phyloP scores from a whole-genome alignment of 2,113 vertebrate genomes.

The Malurus elegans region DNA sequence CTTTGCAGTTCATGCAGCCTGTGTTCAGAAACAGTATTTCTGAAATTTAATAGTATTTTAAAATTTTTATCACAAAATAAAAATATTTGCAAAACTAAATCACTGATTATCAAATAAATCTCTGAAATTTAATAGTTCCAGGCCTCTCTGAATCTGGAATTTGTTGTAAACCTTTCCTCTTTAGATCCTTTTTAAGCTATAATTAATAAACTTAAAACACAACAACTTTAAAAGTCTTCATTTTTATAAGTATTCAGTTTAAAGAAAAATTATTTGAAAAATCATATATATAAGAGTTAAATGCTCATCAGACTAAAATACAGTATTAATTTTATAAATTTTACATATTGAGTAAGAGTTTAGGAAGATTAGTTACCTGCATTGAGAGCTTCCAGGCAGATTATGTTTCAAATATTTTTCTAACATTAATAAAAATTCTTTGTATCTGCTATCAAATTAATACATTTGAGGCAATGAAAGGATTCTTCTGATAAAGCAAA shows the following conservation, averaged over 20 bases:
- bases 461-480: not conserved
- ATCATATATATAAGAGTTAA: not conserved
- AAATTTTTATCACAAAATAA: not conserved
- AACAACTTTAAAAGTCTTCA: not conserved
- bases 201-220: not conserved
- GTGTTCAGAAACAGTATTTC: not conserved
- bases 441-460: not conserved
- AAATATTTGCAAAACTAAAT: not conserved
- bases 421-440: not conserved
- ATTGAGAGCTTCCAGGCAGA: not conserved
- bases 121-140: not conserved
- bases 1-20: not conserved
- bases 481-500: not conserved
- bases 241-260: not conserved
- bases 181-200: not conserved
- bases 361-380: not conserved
- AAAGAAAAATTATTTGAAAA: not conserved
- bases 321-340: not conserved
- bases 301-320: not conserved
- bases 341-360: not conserved
- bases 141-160: not conserved
- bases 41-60: not conserved
- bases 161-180: not conserved
- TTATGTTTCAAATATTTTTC: conserved; percentile 15
- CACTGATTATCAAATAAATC: not conserved